phyloP scores from a whole-genome alignment of 2,888 invertebrate genomes.

The Chloromyia formosa region DNA sequence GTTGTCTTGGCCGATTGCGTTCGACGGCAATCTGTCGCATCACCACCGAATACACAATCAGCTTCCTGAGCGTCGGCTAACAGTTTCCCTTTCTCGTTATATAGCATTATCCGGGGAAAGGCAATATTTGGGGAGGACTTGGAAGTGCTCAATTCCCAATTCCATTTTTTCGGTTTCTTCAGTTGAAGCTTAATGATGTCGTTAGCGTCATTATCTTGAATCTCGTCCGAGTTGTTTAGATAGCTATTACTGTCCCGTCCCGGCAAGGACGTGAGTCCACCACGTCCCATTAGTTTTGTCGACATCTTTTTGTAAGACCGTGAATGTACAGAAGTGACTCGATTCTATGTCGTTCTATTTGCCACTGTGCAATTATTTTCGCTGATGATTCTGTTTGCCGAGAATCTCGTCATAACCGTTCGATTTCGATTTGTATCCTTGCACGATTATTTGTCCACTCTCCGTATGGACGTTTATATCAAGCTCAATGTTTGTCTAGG shows the following conservation, averaged over 20 bases:
- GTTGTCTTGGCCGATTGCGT: constrained; percentile 35
- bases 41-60: constrained; percentile 52
- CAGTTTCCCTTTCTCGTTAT: constrained; percentile 65
- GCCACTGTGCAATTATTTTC: not conserved
- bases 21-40: constrained; percentile 21
- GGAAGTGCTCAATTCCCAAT: constrained; percentile 69
- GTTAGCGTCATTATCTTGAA: constrained; percentile 53
- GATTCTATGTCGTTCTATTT: not conserved
- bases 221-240: constrained; percentile 50
- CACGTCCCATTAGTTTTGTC: constrained; percentile 23
- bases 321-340: not conserved
- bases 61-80: constrained; percentile 63
- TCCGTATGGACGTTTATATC: not conserved
- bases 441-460: not conserved
- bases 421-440: not conserved
- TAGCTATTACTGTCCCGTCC: not conserved
- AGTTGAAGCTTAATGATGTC: constrained; percentile 65
- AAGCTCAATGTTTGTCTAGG: not conserved
- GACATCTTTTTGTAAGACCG: constrained; percentile 3
- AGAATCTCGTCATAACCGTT: constrained; percentile 28
- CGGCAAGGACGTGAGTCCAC: constrained; percentile 23
- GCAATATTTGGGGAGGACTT: constrained; percentile 68
- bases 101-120: constrained; percentile 67
- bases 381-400: constrained; percentile 6
- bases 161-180: constrained; percentile 68